Base-by-base conservation (phyloP, 2,888 invertebrate species). In the Synergus laeviventris region DNA sequence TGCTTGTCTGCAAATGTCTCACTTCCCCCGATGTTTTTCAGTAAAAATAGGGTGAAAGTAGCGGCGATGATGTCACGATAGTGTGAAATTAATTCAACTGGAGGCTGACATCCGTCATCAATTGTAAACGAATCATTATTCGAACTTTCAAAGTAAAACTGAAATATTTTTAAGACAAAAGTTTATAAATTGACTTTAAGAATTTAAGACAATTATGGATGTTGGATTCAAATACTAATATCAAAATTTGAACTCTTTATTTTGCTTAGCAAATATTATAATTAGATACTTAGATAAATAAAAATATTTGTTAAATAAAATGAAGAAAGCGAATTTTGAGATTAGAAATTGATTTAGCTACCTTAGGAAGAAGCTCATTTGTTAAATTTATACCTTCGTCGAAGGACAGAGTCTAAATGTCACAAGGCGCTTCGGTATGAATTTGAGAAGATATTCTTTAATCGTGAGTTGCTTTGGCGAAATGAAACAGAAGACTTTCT, bases 11-110 rank as follows among this genome's bases (percentile, higher is more conserved):
- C 97, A 89, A 98, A 98, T 14, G 97, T 96, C 91, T 98, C 98
- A 64, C 97, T 98, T 2, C 98, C 98, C 74, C 98, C 98, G 90
- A 97, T 97, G 92, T 98, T 98, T 92, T 97, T 97, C 42, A 97
- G 92, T 82, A 98, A 93, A 89, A 98, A 97, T 89, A 97, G 95
- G 1, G 97, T 96, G 91, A 97, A 98, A 31, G 97, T 97, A 78
- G 98, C 98, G 5, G 97, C 97, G 83, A 98, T 96, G 73, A 98
- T 95, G 91, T 97, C 97, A 2, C 97, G 93, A 90, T 97, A 97
- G 81, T 95, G 94, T 2, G 97, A 95, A 78, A 95, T 94, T 85
- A 98, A 92, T 91, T 96, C 95, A 81, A 98, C 94, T 86, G 95
- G 94, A 0, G 97, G 96, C 89, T 98, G 98, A 79, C 96, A 96